Percentiles rank a stretch among this genome's conserved stretches.
These are phyloP conservation scores for Bursaphelenchus mucronatus DNA, from an alignment of 1,140 invertebrate genomes.

Conservation along the genomic window DNA sequence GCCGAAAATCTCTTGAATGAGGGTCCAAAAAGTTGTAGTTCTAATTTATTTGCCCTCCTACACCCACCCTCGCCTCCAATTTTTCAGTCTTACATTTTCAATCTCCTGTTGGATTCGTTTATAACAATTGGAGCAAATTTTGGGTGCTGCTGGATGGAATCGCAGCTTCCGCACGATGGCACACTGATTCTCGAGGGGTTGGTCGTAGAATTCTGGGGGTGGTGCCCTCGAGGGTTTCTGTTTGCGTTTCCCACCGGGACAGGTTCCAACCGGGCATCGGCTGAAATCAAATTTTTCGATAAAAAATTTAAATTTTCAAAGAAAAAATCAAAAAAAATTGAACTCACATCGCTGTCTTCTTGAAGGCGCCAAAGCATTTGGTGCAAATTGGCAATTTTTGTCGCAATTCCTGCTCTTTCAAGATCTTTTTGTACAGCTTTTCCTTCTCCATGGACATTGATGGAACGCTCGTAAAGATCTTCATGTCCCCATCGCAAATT, in stretches of 20 bases:
- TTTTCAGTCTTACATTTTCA: background rate
- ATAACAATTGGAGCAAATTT: conserved; percentile 18
- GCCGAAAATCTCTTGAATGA: background rate
- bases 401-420: conserved; percentile 17
- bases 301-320: background rate
- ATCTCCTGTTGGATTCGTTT: conserved; percentile 3
- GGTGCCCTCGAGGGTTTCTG: conserved; percentile 3
- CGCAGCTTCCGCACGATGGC: conserved; percentile 3
- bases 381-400: conserved; percentile 15
- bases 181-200: conserved; percentile 15
- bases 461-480: background rate
- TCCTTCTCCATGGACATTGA: conserved; percentile 12
- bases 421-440: conserved; percentile 8
- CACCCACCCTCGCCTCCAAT: no score
- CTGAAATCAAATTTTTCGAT: background rate
- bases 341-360: conserved; percentile 18
- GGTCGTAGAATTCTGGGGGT: conserved; percentile 18
- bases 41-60: no score
- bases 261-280: conserved; percentile 13
- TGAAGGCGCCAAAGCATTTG: conserved; percentile 15
- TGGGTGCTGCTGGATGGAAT: conserved; percentile 17
- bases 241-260: background rate
- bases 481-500: conserved; percentile 11
- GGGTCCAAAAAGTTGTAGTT: no score
- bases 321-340: background rate